These are phyloP conservation scores for Dicrostonyx torquatus DNA, from an alignment of 2,797 vertebrate species.

Conservation along the genomic window DNA sequence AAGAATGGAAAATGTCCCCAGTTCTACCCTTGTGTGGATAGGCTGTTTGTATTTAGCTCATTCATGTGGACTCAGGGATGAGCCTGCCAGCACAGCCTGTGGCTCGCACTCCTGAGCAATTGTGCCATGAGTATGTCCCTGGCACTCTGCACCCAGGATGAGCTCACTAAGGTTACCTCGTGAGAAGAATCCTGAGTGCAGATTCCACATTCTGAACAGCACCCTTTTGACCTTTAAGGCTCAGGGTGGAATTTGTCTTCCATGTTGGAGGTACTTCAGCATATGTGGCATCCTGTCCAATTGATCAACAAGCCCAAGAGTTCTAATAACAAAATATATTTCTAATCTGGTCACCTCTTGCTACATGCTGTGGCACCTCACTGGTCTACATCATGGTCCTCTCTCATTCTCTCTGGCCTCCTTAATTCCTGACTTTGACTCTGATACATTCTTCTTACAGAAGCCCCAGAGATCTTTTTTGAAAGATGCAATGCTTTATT, in stretches of 20 bases:
- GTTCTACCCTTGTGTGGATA: background rate
- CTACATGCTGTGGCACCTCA: background rate
- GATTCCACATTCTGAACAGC: background rate
- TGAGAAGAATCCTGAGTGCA: background rate
- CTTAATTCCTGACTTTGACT: background rate
- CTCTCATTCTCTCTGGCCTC: background rate
- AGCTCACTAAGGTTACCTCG: background rate
- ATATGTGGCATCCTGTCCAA: background rate
- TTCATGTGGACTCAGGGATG: background rate
- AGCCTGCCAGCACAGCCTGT: background rate
- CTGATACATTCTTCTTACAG: background rate
- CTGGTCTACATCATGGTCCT: rapidly evolving
- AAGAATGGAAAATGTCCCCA: background rate
- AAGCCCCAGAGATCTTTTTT: background rate
- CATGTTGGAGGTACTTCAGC: background rate
- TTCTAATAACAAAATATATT: background rate
- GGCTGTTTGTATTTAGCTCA: background rate
- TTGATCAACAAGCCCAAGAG: background rate
- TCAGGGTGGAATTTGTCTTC: background rate
- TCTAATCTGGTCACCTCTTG: background rate
- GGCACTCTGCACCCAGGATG: background rate
- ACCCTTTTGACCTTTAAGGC: background rate
- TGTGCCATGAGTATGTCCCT: background rate
- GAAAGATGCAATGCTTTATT: background rate
- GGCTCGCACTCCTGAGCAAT: background rate